These are phyloP conservation scores for Microcaecilia unicolor DNA, from an alignment of 2,797 vertebrate genomes.

Conservation along the genomic window DNA sequence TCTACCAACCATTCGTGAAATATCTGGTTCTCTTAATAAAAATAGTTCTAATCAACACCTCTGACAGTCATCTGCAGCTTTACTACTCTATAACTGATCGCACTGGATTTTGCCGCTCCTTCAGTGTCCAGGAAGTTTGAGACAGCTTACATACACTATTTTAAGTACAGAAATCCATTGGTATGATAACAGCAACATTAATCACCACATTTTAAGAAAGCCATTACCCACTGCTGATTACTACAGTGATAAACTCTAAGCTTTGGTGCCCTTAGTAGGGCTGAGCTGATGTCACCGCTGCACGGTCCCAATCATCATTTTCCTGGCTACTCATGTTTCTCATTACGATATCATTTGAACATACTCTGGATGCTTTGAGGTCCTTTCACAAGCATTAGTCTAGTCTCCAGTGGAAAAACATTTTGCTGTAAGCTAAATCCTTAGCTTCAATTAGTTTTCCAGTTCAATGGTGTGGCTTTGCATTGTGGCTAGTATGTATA, in stretches of 20 bases:
- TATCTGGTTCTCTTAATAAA: too few relatives aligned
- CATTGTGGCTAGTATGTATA: too few relatives aligned
- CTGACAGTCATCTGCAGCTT: too few relatives aligned
- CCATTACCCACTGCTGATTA: conserved; percentile 39
- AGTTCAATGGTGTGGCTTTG: too few relatives aligned
- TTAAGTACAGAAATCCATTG: conserved; percentile 43
- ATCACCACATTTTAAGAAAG: conserved; percentile 50
- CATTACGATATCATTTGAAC: conserved; percentile 47
- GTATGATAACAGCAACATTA: conserved; percentile 44
- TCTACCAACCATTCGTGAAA: too few relatives aligned
- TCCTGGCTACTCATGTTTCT: conserved; percentile 47
- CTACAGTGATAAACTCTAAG: conserved; percentile 36
- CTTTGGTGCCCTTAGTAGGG: conserved; percentile 39
- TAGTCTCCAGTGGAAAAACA: conserved; percentile 17
- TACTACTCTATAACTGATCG: too few relatives aligned
- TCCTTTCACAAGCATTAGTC: conserved; percentile 20
- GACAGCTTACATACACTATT: conserved; percentile 34
- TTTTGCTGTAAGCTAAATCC: conserved; percentile 7
- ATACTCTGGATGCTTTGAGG: conserved; percentile 23
- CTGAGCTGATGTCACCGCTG: conserved; percentile 31
- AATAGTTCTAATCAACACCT: too few relatives aligned
- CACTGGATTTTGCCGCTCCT: too few relatives aligned
- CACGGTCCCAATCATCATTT: conserved; percentile 42
- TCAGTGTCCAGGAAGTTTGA: conserved; percentile 33
- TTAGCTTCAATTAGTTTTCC: conserved; percentile 8